Percentiles rank a stretch among this genome's conserved stretches.
Conservation (phyloP, 2,888 invertebrate genomes). For the Drosophila differens region DNA sequence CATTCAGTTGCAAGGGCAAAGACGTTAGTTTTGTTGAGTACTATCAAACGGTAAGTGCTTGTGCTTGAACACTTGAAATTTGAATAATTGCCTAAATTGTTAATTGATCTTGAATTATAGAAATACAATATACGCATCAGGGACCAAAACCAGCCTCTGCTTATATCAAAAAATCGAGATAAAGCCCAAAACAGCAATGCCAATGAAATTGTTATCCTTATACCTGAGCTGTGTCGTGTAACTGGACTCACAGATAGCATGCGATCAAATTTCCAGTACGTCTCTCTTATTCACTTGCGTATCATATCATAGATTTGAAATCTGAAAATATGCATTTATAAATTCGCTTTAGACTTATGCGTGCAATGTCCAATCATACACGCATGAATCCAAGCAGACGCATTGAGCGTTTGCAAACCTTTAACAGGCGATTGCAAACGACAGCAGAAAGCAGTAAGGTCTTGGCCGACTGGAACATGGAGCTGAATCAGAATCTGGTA, state of each 20-base stretch:
- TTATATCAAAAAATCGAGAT: slow-evolving; percentile 90
- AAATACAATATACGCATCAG: slow-evolving; percentile 90
- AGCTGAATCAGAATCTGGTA: slow-evolving; percentile 88
- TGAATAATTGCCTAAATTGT: background rate
- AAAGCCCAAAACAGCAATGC: slow-evolving; percentile 89
- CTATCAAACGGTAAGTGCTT: slow-evolving; percentile 87
- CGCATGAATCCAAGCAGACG: slow-evolving; percentile 91
- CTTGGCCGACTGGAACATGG: slow-evolving; percentile 90
- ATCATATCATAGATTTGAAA: background rate
- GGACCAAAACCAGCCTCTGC: slow-evolving; percentile 90
- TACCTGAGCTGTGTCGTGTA: slow-evolving; percentile 94
- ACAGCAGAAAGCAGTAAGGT: slow-evolving; percentile 87
- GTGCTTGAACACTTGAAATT: slow-evolving; percentile 15
- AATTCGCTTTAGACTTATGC: slow-evolving; percentile 86
- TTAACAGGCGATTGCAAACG: slow-evolving; percentile 88
- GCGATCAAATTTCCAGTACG: slow-evolving; percentile 88
- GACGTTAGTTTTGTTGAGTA: slow-evolving; percentile 88
- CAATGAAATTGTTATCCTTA: slow-evolving; percentile 88
- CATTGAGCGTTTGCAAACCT: slow-evolving; percentile 88
- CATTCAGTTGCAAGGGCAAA: slow-evolving; percentile 88
- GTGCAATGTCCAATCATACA: slow-evolving; percentile 90
- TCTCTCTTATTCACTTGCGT: slow-evolving; percentile 72
- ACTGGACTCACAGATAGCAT: slow-evolving; percentile 92
- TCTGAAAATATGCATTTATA: background rate
- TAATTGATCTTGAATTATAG: slow-evolving; percentile 77